Evolutionary conservation across 2,797 vertebrate species (phyloP).

Genomic region (Gobio occitaniae): DNA sequence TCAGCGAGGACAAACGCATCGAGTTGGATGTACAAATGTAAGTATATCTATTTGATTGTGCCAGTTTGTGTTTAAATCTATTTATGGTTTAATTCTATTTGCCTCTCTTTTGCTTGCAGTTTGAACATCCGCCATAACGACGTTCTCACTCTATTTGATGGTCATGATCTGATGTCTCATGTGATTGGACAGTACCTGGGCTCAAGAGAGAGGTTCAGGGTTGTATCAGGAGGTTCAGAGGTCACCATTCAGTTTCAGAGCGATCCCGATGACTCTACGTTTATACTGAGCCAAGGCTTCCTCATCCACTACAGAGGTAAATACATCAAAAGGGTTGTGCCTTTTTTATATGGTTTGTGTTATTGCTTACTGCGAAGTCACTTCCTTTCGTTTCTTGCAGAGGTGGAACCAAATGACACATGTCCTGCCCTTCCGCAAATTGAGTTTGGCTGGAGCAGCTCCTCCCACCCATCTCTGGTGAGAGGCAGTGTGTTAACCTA

Average conservation of each 20-base stretch:
- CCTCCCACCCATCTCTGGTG: slow-evolving; percentile 87
- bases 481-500: slow-evolving; percentile 93
- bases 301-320: slow-evolving; percentile 90
- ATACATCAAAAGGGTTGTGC: neutral
- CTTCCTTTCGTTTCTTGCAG: slow-evolving; percentile 70
- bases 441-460: slow-evolving; percentile 90
- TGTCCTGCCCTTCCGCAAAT: slow-evolving; percentile 87
- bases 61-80: neutral
- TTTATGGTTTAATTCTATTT: slow-evolving; percentile 9
- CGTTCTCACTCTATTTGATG: slow-evolving; percentile 88
- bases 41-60: slow-evolving; percentile 55
- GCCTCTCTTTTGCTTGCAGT: slow-evolving; percentile 65
- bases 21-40: slow-evolving; percentile 92
- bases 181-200: slow-evolving; percentile 90
- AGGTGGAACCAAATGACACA: slow-evolving; percentile 92
- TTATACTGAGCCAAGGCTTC: slow-evolving; percentile 90
- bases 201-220: slow-evolving; percentile 86
- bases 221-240: slow-evolving; percentile 87
- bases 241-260: slow-evolving; percentile 95
- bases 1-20: slow-evolving; percentile 89
- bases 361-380: neutral
- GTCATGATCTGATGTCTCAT: slow-evolving; percentile 86
- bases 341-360: neutral
- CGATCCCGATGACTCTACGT: slow-evolving; percentile 85
- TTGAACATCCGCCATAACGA: slow-evolving; percentile 91